A percentile compares a stretch with the other conserved stretches of the same genome.
phyloP scores from a whole-genome alignment of 2,797 vertebrate species.

The Sebastes nivosus region DNA sequence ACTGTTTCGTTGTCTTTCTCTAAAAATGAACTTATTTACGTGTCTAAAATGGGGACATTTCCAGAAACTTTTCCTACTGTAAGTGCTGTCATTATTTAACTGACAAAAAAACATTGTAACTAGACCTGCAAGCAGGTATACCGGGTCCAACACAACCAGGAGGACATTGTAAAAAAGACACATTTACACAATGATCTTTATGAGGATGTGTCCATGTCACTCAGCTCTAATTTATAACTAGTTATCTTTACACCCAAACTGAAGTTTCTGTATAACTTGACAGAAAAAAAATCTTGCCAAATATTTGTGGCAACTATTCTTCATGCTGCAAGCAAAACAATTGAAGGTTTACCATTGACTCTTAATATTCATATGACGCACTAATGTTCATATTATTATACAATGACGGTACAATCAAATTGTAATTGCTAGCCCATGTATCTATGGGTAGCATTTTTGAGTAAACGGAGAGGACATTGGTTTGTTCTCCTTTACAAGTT shows the following conservation, averaged over 20 bases:
- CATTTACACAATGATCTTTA: slow-evolving; percentile 1
- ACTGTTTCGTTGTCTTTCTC: slow-evolving; percentile 47
- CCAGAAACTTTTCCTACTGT: not conserved
- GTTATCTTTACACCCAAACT: slow-evolving; percentile 45
- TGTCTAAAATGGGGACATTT: slow-evolving; percentile 17
- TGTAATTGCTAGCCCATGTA: slow-evolving; percentile 54
- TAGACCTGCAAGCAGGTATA: not conserved
- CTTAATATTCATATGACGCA: slow-evolving; percentile 46
- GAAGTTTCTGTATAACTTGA: slow-evolving; percentile 66
- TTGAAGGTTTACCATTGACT: slow-evolving; percentile 32
- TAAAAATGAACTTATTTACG: slow-evolving; percentile 34
- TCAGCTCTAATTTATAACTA: slow-evolving; percentile 39
- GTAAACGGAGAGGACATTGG: slow-evolving; percentile 43
- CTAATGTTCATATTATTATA: slow-evolving; percentile 44
- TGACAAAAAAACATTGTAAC: slow-evolving; percentile 13
- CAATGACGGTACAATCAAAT: slow-evolving; percentile 78
- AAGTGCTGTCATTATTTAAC: not conserved
- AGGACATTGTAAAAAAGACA: slow-evolving; percentile 13
- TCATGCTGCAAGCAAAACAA: slow-evolving; percentile 42
- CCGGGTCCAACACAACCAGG: slow-evolving; percentile 1
- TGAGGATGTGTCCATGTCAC: slow-evolving; percentile 31
- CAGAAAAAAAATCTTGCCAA: slow-evolving; percentile 62
- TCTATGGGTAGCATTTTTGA: slow-evolving; percentile 65
- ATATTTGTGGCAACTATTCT: slow-evolving; percentile 59
- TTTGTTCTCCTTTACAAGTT: slow-evolving; percentile 57